Percentiles rank a stretch among this genome's conserved stretches.
These are phyloP conservation scores for Heliornis fulica DNA, from an alignment of 2,113 vertebrate genomes.

Conservation along the genomic window DNA sequence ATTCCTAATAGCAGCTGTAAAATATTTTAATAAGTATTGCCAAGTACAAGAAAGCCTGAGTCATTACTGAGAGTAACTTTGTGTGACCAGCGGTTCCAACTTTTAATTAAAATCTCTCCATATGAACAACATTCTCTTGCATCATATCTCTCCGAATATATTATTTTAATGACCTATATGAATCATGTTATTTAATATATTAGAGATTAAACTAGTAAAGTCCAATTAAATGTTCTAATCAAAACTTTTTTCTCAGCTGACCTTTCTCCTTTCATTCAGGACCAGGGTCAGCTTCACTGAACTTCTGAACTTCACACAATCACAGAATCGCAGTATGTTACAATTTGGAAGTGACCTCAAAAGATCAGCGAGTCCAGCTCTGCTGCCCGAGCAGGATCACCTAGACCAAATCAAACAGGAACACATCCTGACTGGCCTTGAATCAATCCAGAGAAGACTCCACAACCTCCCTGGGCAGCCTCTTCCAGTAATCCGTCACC, in stretches of 20 bases:
- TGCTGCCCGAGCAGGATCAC: too few species aligned
- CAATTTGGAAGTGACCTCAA: too few species aligned
- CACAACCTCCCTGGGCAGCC: too few species aligned
- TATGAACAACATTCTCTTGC: neutral
- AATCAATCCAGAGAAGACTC: too few species aligned
- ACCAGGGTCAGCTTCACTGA: neutral
- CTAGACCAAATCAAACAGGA: too few species aligned
- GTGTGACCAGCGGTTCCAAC: neutral
- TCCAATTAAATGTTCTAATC: neutral
- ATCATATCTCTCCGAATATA: neutral
- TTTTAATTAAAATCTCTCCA: conserved; percentile 20
- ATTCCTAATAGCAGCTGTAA: neutral
- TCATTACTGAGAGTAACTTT: neutral
- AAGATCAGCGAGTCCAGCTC: too few species aligned
- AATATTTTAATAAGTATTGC: neutral
- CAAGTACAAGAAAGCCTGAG: neutral
- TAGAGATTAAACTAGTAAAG: neutral
- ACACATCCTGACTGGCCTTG: too few species aligned
- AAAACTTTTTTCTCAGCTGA: neutral
- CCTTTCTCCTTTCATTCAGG: neutral
- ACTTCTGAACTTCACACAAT: neutral
- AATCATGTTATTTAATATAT: neutral
- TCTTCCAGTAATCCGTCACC: too few species aligned
- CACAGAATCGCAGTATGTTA: too few species aligned
- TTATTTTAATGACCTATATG: conserved; percentile 17